phyloP scores from a whole-genome alignment of 2,797 vertebrate genomes.

The Enteromius afrohamiltoni region DNA sequence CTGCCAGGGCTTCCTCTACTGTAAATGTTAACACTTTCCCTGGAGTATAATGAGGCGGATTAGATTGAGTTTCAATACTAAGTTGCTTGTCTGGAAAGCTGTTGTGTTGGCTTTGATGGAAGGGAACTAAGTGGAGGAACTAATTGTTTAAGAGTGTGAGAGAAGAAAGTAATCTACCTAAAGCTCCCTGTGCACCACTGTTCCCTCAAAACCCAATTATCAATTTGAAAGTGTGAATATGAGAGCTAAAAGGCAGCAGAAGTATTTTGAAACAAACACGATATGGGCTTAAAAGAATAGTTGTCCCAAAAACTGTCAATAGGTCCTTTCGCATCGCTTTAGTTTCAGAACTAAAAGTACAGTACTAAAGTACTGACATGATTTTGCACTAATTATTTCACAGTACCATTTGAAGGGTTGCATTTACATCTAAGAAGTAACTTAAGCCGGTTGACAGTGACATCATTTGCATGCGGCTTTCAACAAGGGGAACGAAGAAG shows the following conservation, averaged over 20 bases:
- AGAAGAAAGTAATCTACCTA: constrained; percentile 24
- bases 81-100: constrained; percentile 30
- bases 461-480: too few relatives aligned
- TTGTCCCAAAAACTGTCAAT: background rate
- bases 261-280: background rate
- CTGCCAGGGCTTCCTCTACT: constrained; percentile 31
- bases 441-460: too few relatives aligned
- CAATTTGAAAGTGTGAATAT: background rate
- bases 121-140: background rate
- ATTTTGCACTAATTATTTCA: too few relatives aligned
- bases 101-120: constrained; percentile 14
- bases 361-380: too few relatives aligned
- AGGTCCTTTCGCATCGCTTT: too few relatives aligned
- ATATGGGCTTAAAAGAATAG: background rate
- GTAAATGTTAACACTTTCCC: constrained; percentile 45
- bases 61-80: constrained; percentile 37
- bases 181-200: background rate
- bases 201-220: constrained; percentile 29
- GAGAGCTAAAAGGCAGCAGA: background rate
- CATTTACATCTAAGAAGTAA: too few relatives aligned
- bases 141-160: constrained; percentile 28
- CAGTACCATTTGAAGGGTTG: too few relatives aligned
- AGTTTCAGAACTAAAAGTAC: too few relatives aligned
- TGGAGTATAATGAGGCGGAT: constrained; percentile 30
- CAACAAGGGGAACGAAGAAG: too few relatives aligned